phyloP scores from a whole-genome alignment of 2,113 vertebrate species.

The Argyrosomus japonicus region DNA sequence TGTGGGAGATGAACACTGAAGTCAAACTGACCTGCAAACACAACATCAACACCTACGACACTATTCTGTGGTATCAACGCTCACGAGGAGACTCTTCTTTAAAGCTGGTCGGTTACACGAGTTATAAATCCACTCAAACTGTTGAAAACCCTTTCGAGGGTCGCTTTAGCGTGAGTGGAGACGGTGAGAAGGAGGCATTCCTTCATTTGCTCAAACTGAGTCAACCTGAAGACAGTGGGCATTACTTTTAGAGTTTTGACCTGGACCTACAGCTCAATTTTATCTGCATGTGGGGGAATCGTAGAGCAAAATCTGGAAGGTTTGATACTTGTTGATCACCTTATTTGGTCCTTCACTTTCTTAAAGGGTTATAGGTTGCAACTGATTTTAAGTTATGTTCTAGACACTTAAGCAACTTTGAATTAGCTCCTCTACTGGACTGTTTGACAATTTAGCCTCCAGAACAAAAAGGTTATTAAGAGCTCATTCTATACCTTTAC shows the following conservation, averaged over 20 bases:
- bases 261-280: neutral
- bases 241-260: neutral
- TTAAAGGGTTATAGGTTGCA: too few relatives aligned
- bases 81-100: slow-evolving; percentile 3
- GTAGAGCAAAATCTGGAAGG: neutral
- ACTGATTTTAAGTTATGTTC: too few relatives aligned
- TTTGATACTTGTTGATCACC: neutral
- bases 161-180: slow-evolving; percentile 43
- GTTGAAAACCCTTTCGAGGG: slow-evolving; percentile 22
- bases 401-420: too few relatives aligned
- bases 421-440: too few relatives aligned
- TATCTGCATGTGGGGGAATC: neutral
- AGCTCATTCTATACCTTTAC: neutral
- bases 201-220: slow-evolving; percentile 46
- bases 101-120: slow-evolving; percentile 38
- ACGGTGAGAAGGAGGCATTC: slow-evolving; percentile 20
- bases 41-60: slow-evolving; percentile 21
- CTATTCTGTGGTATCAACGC: slow-evolving; percentile 62
- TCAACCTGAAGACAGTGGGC: slow-evolving; percentile 38
- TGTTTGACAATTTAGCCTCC: too few relatives aligned
- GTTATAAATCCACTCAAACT: slow-evolving; percentile 7
- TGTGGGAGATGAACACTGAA: neutral
- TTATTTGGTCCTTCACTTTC: too few relatives aligned
- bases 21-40: slow-evolving; percentile 52
- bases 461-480: neutral